Base-by-base conservation (phyloP, 64 coral and sea anemone genomes). In the Anthopleura sola region DNA sequence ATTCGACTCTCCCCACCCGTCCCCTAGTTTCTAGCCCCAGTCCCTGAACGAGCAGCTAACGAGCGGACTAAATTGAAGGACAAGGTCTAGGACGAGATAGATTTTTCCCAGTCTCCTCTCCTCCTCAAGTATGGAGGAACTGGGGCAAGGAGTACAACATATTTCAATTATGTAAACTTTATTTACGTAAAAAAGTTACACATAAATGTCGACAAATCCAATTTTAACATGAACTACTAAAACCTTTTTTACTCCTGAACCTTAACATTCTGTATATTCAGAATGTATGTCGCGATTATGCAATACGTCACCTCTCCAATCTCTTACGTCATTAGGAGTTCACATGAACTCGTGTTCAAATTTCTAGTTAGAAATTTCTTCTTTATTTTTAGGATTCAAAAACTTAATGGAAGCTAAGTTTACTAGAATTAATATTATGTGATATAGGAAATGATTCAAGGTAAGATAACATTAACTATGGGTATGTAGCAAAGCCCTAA, bases 201-300 rank as follows among this genome's bases (percentile, higher is more conserved):
- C 66, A 32, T 16, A 71, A 71, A 32, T 32, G n/a, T 71, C 66
- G 66, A 71, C 66, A 71, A 71, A 71, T 71, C 66, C 66, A 71
- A 33, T 71, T 32, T 31, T 32, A 71, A 71, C 66, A 71, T n/a
- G 23, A 71, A 71, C 66, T 24, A 28, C 14, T 6, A 3, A 71
- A 71, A 71, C 29, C 66, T 14, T 0, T 71, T 34, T 32, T 34
- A 71, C 66, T 71, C 28, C 15, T 71, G 12, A 71, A 71, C 2
- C 26, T 71, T 71, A 16, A 71, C 66, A 71, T 71, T 28, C 66
- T 28, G 11, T 36, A 11, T 34, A 11, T 34, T 32, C 66, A 34
- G 66, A 71, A 71, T 71, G 66, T 34, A 32, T 71, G 66, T 71
- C 66, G 29, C 66, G 28, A 71, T 62, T 26, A 7, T 31, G 29